A percentile compares a stretch with the other conserved stretches of the same genome.
Evolutionary conservation across 2,888 invertebrate species (phyloP).

Genomic region (Neocrepidodera transversa): DNA sequence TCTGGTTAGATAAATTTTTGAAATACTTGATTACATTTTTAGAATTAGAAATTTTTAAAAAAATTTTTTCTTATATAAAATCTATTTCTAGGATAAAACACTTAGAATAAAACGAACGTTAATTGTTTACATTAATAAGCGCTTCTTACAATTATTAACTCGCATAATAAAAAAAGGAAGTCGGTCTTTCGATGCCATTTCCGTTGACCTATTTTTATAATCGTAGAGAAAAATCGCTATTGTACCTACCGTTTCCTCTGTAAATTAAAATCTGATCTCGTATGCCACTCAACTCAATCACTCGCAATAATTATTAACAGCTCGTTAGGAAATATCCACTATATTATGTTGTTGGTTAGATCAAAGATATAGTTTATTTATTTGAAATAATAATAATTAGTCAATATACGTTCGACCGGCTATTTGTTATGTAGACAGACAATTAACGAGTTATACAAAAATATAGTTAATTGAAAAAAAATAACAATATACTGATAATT

Average conservation of each 20-base stretch:
- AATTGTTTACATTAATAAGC: neutral
- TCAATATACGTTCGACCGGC: neutral
- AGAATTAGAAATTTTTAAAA: too few species aligned
- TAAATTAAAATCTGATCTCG: slow-evolving; percentile 21
- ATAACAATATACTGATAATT: too few species aligned
- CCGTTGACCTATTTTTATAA: slow-evolving; percentile 24
- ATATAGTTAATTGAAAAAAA: too few species aligned
- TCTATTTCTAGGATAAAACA: too few species aligned
- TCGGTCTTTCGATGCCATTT: slow-evolving; percentile 16
- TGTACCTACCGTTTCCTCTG: slow-evolving; percentile 24
- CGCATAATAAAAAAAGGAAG: slow-evolving; percentile 16
- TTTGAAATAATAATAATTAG: slow-evolving; percentile 24
- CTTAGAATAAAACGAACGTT: too few species aligned
- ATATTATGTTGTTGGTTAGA: slow-evolving; percentile 19
- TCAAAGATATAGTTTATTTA: slow-evolving; percentile 18
- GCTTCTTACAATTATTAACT: neutral
- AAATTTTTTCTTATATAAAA: too few species aligned
- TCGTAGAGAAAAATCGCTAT: slow-evolving; percentile 18
- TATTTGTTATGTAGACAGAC: neutral
- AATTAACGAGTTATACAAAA: too few species aligned
- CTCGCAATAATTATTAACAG: slow-evolving; percentile 21
- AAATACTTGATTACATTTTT: too few species aligned
- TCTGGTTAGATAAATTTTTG: too few species aligned
- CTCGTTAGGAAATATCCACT: slow-evolving; percentile 24
- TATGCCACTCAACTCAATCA: slow-evolving; percentile 27